Evolutionary conservation across 1,140 invertebrate genomes (phyloP), one percentile per base, ranked within the genome.

Genomic region (Ericerus pela): DNA sequence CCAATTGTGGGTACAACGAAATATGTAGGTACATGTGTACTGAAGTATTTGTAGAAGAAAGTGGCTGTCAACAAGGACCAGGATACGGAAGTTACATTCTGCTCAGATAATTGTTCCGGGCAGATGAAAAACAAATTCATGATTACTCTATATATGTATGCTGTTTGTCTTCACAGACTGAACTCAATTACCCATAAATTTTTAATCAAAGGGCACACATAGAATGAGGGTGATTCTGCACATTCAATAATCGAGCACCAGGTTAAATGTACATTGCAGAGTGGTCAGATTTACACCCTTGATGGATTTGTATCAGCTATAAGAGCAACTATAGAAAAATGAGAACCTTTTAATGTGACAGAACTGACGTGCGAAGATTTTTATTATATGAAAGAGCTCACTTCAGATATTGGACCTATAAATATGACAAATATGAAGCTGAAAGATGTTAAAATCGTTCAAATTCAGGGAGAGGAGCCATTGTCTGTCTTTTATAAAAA

Each of bases 1-100:
- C n/a, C n/a, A n/a, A n/a, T n/a, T n/a, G n/a, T n/a, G n/a, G n/a
- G n/a, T n/a, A n/a, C n/a, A n/a, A n/a, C n/a, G n/a, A n/a, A n/a
- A n/a, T n/a, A n/a, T n/a, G 66, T n/a, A 62, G 64, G 2, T 70
- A 67, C 53, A 28, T 73, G 53, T 62, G 58, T 10, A 47, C 65
- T 53, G 1, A 53, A 53, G 16, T 53, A 59, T 67, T 60, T 62
- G 64, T 67, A 11, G 16, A 53, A 27, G 31, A 38, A 12, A 53
- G 55, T 29, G 31, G 22, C 24, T 31, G 24, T n/a, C n/a, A n/a
- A n/a, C n/a, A n/a, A n/a, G n/a, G n/a, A n/a, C n/a, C n/a, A 52
- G 14, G 24, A 52, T 18, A 41, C 11, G 11, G n/a, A 41, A 20
- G 38, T 41, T 20, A 22, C 24, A n/a, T 41, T 41, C n/a, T 41